phyloP scores from a whole-genome alignment of 2,888 invertebrate genomes.

The Ecdyonurus torrentis region DNA sequence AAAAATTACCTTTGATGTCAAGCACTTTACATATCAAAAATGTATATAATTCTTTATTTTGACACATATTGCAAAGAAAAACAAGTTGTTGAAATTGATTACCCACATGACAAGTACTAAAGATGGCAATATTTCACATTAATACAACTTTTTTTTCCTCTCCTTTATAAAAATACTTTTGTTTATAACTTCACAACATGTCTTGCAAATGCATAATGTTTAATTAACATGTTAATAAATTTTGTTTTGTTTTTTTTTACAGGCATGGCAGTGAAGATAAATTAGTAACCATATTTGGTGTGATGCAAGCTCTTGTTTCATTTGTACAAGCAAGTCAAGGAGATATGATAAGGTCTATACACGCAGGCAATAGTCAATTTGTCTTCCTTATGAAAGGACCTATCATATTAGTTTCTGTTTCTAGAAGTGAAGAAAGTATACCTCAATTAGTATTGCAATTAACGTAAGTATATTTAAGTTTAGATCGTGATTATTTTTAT shows the following conservation, averaged over 20 bases:
- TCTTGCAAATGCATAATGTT: background rate
- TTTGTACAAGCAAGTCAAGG: slow-evolving; percentile 56
- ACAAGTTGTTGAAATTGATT: no score
- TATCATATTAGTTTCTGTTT: slow-evolving; percentile 77
- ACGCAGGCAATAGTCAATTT: slow-evolving; percentile 70
- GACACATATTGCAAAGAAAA: no score
- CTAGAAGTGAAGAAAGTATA: slow-evolving; percentile 59
- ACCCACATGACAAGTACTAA: background rate
- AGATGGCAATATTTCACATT: no score
- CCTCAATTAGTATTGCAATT: slow-evolving; percentile 71
- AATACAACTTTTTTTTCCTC: background rate
- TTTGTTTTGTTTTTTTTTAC: slow-evolving; percentile 14
- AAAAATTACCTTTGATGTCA: no score
- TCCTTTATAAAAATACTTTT: background rate
- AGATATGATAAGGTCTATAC: slow-evolving; percentile 72
- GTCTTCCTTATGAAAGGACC: slow-evolving; percentile 85
- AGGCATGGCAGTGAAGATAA: slow-evolving; percentile 89
- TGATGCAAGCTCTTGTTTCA: slow-evolving; percentile 85
- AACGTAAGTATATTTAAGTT: slow-evolving; percentile 50
- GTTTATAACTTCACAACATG: background rate
- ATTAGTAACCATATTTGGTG: slow-evolving; percentile 83
- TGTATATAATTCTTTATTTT: no score
- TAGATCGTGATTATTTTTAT: no score
- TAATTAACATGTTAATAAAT: background rate
- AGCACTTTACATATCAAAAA: no score